Conservation (phyloP, 1,140 invertebrate genomes). For the Antheraea pernyi region DNA sequence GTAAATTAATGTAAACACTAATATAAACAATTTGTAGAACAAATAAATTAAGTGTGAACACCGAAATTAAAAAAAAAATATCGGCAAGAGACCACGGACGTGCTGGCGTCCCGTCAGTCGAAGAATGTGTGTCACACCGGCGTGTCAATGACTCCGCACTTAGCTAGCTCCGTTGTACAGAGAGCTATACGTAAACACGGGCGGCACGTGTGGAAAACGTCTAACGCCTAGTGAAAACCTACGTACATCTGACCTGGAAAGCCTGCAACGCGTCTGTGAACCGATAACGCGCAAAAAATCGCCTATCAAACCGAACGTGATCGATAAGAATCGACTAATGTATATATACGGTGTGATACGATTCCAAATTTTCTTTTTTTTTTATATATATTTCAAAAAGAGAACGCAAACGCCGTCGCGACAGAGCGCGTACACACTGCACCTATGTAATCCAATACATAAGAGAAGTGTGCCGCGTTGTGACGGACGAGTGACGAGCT, state of each 20-base stretch:
- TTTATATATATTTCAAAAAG: slow-evolving; percentile 36
- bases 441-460: slow-evolving; percentile 69
- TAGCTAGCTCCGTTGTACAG: slow-evolving; percentile 7
- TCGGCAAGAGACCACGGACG: slow-evolving; percentile 43
- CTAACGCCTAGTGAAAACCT: slow-evolving; percentile 17
- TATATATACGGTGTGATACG: slow-evolving; percentile 25
- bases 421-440: slow-evolving; percentile 46
- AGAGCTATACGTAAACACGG: slow-evolving; percentile 55
- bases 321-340: slow-evolving; percentile 2
- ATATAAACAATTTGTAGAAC: slow-evolving; percentile 25
- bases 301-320: slow-evolving; percentile 3
- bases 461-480: slow-evolving; percentile 58
- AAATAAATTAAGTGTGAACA: slow-evolving; percentile 7
- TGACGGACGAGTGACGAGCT: slow-evolving; percentile 70
- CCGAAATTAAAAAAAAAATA: slow-evolving; percentile 15
- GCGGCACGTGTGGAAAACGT: slow-evolving; percentile 43
- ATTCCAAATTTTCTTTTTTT: slow-evolving; percentile 27
- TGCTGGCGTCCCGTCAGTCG: slow-evolving; percentile 48
- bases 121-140: slow-evolving; percentile 66
- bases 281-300: slow-evolving; percentile 18
- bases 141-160: slow-evolving; percentile 62
- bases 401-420: slow-evolving; percentile 52
- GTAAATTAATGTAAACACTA: slow-evolving; percentile 2
- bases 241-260: slow-evolving; percentile 18
- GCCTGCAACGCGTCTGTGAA: slow-evolving; percentile 17